These are phyloP conservation scores for Lysiphlebus fabarum DNA, from an alignment of 1,140 invertebrate species.

Conservation along the genomic window DNA sequence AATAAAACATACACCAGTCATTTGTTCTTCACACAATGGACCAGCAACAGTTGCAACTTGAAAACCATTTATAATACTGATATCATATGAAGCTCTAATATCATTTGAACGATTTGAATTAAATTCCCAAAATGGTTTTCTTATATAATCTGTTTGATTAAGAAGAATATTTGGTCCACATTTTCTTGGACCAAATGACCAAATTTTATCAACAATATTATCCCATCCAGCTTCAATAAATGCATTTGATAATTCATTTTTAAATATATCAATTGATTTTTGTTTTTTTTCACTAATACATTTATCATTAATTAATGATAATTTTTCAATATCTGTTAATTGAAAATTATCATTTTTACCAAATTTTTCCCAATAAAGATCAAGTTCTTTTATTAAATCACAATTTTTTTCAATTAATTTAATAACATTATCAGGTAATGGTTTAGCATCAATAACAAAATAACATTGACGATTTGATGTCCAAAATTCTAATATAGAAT, in stretches of 20 bases:
- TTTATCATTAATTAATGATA: constrained; percentile 36
- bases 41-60: constrained; percentile 87
- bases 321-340: constrained; percentile 23
- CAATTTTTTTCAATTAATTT: constrained; percentile 65
- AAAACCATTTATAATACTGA: constrained; percentile 89
- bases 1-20: constrained; percentile 90
- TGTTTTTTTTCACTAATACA: constrained; percentile 54
- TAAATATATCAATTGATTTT: constrained; percentile 62
- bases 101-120: constrained; percentile 37
- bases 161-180: constrained; percentile 87
- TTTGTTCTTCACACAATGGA: constrained; percentile 92
- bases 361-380: constrained; percentile 47
- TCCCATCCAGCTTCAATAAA: constrained; percentile 60
- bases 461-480: constrained; percentile 71
- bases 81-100: constrained; percentile 55
- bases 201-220: constrained; percentile 70
- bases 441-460: constrained; percentile 75
- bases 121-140: constrained; percentile 43
- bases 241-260: constrained; percentile 61
- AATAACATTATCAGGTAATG: constrained; percentile 73
- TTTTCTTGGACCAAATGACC: constrained; percentile 86
- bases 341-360: constrained; percentile 29
- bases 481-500: constrained; percentile 58
- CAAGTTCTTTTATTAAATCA: constrained; percentile 60
- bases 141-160: constrained; percentile 65